Evolutionary conservation across 2,797 vertebrate genomes (phyloP), one percentile per base, ranked within the genome.

Genomic region (Varecia variegata): DNA sequence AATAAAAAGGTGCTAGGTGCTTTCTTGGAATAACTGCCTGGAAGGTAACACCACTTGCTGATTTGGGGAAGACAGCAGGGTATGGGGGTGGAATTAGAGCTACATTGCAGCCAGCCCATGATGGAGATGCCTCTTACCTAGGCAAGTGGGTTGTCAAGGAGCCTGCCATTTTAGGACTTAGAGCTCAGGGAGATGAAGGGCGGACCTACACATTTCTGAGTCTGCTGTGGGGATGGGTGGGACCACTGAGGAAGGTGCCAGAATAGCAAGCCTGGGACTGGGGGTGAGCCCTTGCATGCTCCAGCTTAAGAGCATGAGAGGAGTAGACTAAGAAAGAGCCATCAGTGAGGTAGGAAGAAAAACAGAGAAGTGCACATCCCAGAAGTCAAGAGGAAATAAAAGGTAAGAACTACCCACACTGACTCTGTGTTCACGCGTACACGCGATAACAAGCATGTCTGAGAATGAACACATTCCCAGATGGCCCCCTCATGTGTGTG

Each of bases 1-100:
- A 52, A 80, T 65, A 11, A 54, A 80, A 52, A 77, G 58, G 9
- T 83, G 25, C 89, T 70, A 84, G n/a, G 25, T 52, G 52, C 80
- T 68, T 70, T 45, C 71, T 71, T 6, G 65, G 30, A 94, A 80
- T 40, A 90, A 45, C 6, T 77, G 21, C 38, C 3, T 2, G 27
- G 50, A 56, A 70, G 3, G 56, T 47, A 79, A 52, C 27, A 10
- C 23, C 83, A 45, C 32, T 86, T 30, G 67, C 58, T 74, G 30
- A 74, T 73, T 9, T 4, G 4, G 56, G 50, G 82, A 56, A 89
- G 52, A 20, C 18, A 9, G 58, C 7, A 56, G 71, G 32, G 10
- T 2, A 11, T 14, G 54, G 43, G 5, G 17, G 9, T 43, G 21
- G 56, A 54, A 68, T 50, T 40, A 77, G 71, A 87, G 45, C 45